phyloP scores from a whole-genome alignment of 2,888 invertebrate species.

The Peribatodes rhomboidaria region DNA sequence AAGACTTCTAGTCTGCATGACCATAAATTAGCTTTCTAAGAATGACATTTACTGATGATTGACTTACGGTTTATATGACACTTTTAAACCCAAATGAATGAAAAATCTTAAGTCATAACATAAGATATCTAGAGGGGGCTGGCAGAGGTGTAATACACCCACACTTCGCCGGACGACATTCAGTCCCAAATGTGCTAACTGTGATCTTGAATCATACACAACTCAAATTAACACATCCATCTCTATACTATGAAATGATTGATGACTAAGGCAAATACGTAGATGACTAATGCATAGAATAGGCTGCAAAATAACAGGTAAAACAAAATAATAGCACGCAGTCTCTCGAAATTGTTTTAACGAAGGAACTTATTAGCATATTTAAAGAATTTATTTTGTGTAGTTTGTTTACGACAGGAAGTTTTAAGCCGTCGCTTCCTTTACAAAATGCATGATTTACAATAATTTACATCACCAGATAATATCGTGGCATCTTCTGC shows the following conservation, averaged over 20 bases:
- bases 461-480: constrained; percentile 4
- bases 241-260: not conserved
- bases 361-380: constrained; percentile 16
- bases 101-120: too few species aligned
- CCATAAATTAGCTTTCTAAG: not conserved
- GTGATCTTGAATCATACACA: too few species aligned
- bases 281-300: not conserved
- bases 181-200: too few species aligned
- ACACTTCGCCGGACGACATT: too few species aligned
- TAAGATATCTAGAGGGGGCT: too few species aligned
- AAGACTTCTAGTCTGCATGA: not conserved
- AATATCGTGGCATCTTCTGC: constrained; percentile 1
- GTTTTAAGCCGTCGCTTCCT: constrained; percentile 11
- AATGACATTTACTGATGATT: too few species aligned
- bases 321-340: not conserved
- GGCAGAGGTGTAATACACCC: too few species aligned
- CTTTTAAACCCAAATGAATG: too few species aligned
- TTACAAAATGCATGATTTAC: constrained; percentile 16
- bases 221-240: not conserved
- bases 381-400: constrained; percentile 8
- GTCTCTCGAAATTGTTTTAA: constrained; percentile 1
- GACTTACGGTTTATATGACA: too few species aligned
- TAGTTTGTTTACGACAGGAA: constrained; percentile 12
- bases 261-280: not conserved
- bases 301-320: not conserved